Conservation (phyloP, 2,797 vertebrate species). For the Yasuhikotakia modesta region DNA sequence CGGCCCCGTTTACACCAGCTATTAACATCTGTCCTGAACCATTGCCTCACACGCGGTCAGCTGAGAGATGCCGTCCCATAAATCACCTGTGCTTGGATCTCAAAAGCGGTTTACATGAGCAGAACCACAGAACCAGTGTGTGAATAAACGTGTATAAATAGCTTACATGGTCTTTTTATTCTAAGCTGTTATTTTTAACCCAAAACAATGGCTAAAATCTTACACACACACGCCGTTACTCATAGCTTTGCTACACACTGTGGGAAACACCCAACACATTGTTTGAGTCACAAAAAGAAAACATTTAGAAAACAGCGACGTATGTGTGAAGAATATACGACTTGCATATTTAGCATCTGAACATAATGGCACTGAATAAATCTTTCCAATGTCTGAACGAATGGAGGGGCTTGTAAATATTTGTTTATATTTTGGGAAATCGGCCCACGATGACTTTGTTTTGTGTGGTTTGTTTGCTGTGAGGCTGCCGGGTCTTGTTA, state of each 20-base stretch:
- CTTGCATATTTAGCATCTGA: conserved; percentile 26
- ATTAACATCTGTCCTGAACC: too few relatives aligned
- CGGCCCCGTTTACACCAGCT: background rate
- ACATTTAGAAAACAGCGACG: conserved; percentile 15
- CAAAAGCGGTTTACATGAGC: too few relatives aligned
- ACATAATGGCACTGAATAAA: background rate
- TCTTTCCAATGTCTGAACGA: background rate
- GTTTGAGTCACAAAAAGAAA: background rate
- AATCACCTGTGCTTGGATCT: too few relatives aligned
- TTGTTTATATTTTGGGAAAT: too few relatives aligned
- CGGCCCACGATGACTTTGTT: background rate
- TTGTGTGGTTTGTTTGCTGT: conserved; percentile 36
- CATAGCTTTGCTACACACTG: background rate
- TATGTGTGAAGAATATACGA: conserved; percentile 33
- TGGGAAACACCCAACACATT: background rate
- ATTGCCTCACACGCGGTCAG: too few relatives aligned
- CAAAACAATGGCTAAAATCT: conserved; percentile 9
- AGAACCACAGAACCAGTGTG: too few relatives aligned
- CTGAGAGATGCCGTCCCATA: too few relatives aligned
- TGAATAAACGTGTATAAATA: too few relatives aligned
- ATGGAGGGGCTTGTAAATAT: conserved; percentile 17
- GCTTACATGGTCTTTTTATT: too few relatives aligned
- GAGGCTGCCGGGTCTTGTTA: conserved; percentile 38
- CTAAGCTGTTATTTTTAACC: background rate
- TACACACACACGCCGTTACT: too few relatives aligned